These are phyloP conservation scores for Agrilus mali DNA, from an alignment of 2,888 invertebrate species.

Conservation along the genomic window DNA sequence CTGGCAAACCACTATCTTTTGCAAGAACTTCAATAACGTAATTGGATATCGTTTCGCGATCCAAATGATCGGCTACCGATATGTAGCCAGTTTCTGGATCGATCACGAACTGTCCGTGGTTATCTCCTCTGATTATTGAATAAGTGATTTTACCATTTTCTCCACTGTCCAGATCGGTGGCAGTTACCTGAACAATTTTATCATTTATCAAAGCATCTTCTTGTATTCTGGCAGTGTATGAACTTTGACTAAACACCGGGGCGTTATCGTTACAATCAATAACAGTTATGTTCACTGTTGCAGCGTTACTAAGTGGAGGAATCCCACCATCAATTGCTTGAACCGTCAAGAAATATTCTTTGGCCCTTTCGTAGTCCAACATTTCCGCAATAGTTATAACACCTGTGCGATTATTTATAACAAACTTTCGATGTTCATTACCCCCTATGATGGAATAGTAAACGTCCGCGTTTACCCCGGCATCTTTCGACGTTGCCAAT, in stretches of 20 bases:
- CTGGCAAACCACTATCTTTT: constrained; percentile 68
- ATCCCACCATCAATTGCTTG: constrained; percentile 83
- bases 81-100: constrained; percentile 68
- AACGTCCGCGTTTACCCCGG: constrained; percentile 87
- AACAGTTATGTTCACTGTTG: constrained; percentile 75
- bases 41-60: constrained; percentile 67
- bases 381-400: constrained; percentile 63
- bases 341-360: constrained; percentile 76
- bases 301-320: constrained; percentile 80
- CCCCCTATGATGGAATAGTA: constrained; percentile 78
- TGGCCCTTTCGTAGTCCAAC: constrained; percentile 78
- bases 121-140: constrained; percentile 64
- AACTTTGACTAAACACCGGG: constrained; percentile 64
- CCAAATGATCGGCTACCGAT: constrained; percentile 58
- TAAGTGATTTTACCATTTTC: constrained; percentile 71
- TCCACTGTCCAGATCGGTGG: constrained; percentile 74
- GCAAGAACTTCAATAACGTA: constrained; percentile 74
- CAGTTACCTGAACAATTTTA: constrained; percentile 61
- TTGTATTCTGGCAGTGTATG: constrained; percentile 61
- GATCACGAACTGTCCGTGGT: constrained; percentile 62
- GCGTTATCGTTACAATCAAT: constrained; percentile 80
- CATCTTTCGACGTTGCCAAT: constrained; percentile 82
- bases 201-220: constrained; percentile 68
- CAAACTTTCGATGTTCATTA: constrained; percentile 78
- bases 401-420: constrained; percentile 60